Evolutionary conservation across 2,113 vertebrate species (phyloP).

Genomic region (Globicephala melas): DNA sequence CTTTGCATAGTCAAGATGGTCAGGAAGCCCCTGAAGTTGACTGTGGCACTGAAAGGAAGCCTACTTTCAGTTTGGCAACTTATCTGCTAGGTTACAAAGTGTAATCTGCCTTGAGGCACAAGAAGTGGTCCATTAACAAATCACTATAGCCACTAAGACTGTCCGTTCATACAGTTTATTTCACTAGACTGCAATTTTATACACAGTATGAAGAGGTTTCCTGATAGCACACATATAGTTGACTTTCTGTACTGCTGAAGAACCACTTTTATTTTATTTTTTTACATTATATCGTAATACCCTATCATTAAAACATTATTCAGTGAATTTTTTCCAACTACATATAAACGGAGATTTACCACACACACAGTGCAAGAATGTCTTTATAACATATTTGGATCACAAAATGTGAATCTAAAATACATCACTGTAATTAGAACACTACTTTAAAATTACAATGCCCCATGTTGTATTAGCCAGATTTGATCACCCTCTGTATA

Average conservation of each 20-base stretch:
- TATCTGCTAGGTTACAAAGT: not conserved
- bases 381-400: constrained; percentile 73
- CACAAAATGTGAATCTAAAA: constrained; percentile 80
- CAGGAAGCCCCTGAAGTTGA: not conserved
- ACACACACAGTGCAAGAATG: constrained; percentile 81
- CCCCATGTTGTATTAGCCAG: constrained; percentile 46
- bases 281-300: constrained; percentile 81
- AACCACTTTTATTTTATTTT: constrained; percentile 70
- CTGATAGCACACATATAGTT: constrained; percentile 80
- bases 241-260: constrained; percentile 80
- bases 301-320: constrained; percentile 83
- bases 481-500: constrained; percentile 46
- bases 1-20: not conserved
- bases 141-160: constrained; percentile 53
- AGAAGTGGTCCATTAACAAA: not conserved
- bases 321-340: constrained; percentile 73
- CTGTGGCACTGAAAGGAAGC: fast-evolving
- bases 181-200: constrained; percentile 84
- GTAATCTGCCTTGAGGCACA: not conserved
- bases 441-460: constrained; percentile 73
- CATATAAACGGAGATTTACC: constrained; percentile 81
- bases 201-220: constrained; percentile 84
- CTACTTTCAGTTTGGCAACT: not conserved
- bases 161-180: constrained; percentile 84
- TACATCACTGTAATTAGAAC: constrained; percentile 78